Evolutionary conservation across 2,888 invertebrate species (phyloP), one percentile per base, ranked within the genome.

Genomic region (Clitarchus hookeri): DNA sequence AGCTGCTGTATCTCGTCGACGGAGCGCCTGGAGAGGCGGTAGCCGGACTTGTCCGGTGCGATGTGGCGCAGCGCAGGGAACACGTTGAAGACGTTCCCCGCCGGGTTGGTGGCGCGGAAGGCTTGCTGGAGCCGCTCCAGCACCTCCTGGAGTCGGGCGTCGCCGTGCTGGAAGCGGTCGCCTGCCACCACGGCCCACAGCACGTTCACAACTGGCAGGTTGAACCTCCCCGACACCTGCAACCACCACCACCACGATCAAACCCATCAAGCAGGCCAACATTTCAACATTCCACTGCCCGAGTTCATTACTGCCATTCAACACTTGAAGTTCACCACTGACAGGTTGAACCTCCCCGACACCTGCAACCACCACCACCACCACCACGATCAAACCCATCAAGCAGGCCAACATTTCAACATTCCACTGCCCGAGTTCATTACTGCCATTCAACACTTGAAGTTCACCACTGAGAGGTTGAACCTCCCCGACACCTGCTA

Each of bases 141-240:
- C n/a, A 89, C 87, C 3, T 78, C 26, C 83, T 85, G 65, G 44
- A 88, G 83, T 13, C 85, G 80, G 2, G 27, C 83, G 83, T 89
- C 89, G 53, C 87, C 84, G 19, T 85, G 86, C n/a, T 85, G 25
- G 85, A 87, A 88, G 25, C 88, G 84, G 12, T 84, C 79, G 19
- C 89, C 89, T 13, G 88, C 88, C 85, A 89, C 87, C 79, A 89
- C 86, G 0, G 87, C 86, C 89, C 89, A 89, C 53, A 89, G 86
- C 4, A 89, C 88, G 86, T 89, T 89, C 65, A 89, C 86, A 25
- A 88, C 86, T 11, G 88, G 85, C 23, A 87, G 85, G 13, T 80
- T 87, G 86, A 89, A 88, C 25, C 88, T 48, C 3, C 86, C 86
- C 26, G 85, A 86, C 12, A 86, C 87, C 87, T 89, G 84, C 48